Conservation (phyloP, 2,113 vertebrate genomes). For the Lates calcarifer region DNA sequence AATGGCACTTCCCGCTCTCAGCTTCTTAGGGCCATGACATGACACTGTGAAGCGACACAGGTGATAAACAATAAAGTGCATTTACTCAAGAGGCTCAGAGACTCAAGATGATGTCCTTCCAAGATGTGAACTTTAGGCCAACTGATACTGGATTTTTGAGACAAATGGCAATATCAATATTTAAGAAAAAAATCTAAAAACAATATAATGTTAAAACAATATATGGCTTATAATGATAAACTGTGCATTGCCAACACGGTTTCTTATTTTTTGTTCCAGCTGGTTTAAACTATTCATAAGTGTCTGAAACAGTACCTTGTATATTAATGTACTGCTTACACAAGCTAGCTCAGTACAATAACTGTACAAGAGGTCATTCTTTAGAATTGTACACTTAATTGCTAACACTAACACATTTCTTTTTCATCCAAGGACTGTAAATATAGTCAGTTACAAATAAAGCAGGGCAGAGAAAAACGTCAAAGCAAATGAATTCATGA, state of each 20-base stretch:
- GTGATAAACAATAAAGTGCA: not conserved
- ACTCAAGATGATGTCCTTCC: not conserved
- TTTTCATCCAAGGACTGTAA: not conserved
- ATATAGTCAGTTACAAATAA: not conserved
- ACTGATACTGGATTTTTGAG: not conserved
- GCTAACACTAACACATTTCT: not conserved
- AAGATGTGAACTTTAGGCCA: not conserved
- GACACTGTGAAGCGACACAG: constrained; percentile 43
- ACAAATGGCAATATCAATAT: not conserved
- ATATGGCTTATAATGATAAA: not conserved
- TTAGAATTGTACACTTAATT: not conserved
- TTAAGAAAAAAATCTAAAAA: too few relatives aligned
- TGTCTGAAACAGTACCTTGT: not conserved
- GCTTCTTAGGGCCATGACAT: constrained; percentile 69
- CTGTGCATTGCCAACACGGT: not conserved
- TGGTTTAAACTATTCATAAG: not conserved
- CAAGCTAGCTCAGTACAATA: not conserved
- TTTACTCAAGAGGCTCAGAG: not conserved
- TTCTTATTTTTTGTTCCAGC: not conserved
- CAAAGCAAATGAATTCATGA: not conserved
- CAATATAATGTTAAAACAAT: too few relatives aligned
- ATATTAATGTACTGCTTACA: not conserved
- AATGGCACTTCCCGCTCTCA: constrained; percentile 64
- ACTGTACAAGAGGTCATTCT: not conserved
- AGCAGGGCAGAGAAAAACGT: not conserved